phyloP scores from a whole-genome alignment of 2,888 invertebrate species.

The Venustoraphidia nigricollis region DNA sequence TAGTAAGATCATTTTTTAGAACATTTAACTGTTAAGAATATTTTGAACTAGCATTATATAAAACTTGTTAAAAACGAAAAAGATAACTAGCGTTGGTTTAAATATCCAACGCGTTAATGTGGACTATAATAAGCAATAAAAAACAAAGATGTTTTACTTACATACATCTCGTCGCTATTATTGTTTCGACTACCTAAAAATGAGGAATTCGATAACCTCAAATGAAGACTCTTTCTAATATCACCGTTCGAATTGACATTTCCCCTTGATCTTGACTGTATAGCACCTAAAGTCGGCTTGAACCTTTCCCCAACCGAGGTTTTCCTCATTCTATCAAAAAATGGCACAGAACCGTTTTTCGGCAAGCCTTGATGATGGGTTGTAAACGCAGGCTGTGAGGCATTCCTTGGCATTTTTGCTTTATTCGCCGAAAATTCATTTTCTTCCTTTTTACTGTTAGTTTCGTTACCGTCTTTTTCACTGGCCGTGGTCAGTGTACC shows the following conservation, averaged over 20 bases:
- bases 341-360: conserved; percentile 81
- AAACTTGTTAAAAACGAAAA: no score
- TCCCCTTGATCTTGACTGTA: conserved; percentile 59
- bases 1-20: no score
- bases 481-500: not conserved
- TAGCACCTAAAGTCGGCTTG: conserved; percentile 70
- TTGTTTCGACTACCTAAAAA: conserved; percentile 40
- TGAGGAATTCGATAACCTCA: conserved; percentile 39
- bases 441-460: conserved; percentile 7
- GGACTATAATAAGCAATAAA: not conserved
- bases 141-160: conserved; percentile 20
- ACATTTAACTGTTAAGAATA: no score
- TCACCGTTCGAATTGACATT: conserved; percentile 65
- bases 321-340: conserved; percentile 74
- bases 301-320: conserved; percentile 71
- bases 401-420: conserved; percentile 58
- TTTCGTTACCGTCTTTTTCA: not conserved
- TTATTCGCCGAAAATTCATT: conserved; percentile 19
- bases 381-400: conserved; percentile 75
- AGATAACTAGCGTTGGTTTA: no score
- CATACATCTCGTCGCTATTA: conserved; percentile 33
- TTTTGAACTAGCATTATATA: no score
- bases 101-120: no score
- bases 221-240: conserved; percentile 42
- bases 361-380: conserved; percentile 56